A percentile compares a stretch with the other conserved stretches of the same genome.
phyloP scores from a whole-genome alignment of 2,113 vertebrate species.

The Nibea coibor region DNA sequence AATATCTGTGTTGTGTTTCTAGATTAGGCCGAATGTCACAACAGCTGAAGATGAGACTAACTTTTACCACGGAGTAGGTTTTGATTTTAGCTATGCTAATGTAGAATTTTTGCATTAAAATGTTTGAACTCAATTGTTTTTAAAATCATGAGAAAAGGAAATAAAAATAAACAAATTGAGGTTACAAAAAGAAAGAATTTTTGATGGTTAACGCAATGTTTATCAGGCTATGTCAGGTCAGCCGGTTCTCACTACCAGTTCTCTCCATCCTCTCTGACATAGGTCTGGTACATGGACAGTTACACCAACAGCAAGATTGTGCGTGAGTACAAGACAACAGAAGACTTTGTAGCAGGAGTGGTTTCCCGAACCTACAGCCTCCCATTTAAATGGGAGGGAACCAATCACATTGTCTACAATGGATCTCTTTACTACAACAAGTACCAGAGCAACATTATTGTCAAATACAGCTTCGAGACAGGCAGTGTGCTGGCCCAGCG shows the following conservation, averaged over 20 bases:
- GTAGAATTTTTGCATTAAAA: not conserved
- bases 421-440: conserved; percentile 99
- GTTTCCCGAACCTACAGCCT: conserved; percentile 97
- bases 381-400: conserved; percentile 98
- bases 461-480: conserved; percentile 95
- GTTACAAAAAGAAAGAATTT: not conserved
- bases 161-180: too few species aligned
- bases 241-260: not conserved
- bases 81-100: not conserved
- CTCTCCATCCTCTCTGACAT: conserved; percentile 31
- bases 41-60: not conserved
- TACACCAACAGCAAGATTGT: conserved; percentile 99
- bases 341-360: conserved; percentile 92
- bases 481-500: conserved; percentile 93
- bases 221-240: not conserved
- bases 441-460: conserved; percentile 98
- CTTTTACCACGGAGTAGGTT: not conserved
- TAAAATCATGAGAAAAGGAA: too few species aligned
- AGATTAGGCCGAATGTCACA: conserved; percentile 2
- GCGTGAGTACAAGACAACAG: conserved; percentile 93
- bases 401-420: conserved; percentile 97
- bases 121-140: not conserved
- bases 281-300: conserved; percentile 99
- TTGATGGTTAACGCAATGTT: not conserved
- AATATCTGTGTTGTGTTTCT: conserved; percentile 23